Evolutionary conservation across 2,888 invertebrate genomes (phyloP).

Genomic region (Hesperia comma): DNA sequence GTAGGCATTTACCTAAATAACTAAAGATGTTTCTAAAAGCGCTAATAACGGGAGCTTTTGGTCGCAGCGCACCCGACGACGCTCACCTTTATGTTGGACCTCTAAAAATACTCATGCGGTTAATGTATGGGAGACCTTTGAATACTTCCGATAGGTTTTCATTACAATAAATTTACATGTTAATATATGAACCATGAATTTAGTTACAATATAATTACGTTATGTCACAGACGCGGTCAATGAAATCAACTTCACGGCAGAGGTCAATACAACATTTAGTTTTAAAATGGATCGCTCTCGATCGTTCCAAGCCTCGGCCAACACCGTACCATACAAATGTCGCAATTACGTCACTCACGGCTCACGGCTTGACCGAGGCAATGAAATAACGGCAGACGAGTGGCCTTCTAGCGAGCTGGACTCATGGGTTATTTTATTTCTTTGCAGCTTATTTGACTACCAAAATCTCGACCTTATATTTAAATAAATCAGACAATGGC

Average conservation of each 20-base stretch:
- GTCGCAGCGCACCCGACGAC: too few species aligned
- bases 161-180: not conserved
- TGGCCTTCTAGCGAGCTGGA: not conserved
- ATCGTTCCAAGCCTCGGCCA: slow-evolving; percentile 10
- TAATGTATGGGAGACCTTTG: not conserved
- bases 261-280: not conserved
- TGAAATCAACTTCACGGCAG: not conserved
- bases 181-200: not conserved
- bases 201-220: not conserved
- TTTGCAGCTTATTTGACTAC: too few species aligned
- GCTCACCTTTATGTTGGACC: too few species aligned
- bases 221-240: not conserved
- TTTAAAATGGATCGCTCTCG: not conserved
- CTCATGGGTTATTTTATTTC: not conserved
- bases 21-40: too few species aligned
- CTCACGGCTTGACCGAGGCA: slow-evolving; percentile 25
- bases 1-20: too few species aligned
- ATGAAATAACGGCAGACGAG: slow-evolving; percentile 7
- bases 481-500: too few species aligned
- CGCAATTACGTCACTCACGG: slow-evolving; percentile 21
- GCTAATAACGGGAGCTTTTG: too few species aligned
- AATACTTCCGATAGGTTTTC: not conserved
- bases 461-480: too few species aligned
- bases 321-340: slow-evolving; percentile 23
- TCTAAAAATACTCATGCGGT: too few species aligned